Evolutionary conservation across 2,888 invertebrate genomes (phyloP).

Genomic region (Atethmia centrago): DNA sequence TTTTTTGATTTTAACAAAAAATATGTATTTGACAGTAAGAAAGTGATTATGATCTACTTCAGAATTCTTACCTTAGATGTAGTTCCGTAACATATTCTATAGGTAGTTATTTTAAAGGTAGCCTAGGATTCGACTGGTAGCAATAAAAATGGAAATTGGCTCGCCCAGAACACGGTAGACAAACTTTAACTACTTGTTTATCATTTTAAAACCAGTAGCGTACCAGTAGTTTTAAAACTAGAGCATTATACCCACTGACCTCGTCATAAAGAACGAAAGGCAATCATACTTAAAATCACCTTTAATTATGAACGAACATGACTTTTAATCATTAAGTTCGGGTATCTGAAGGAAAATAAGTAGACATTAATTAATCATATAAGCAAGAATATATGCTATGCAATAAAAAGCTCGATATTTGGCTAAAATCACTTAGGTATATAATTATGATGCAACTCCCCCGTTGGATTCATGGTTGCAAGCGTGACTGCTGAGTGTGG

Average conservation of each 20-base stretch:
- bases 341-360: background rate
- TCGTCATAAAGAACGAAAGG: slow-evolving; percentile 1
- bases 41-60: too few relatives aligned
- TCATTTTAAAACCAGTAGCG: background rate
- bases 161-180: background rate
- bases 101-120: slow-evolving; percentile 14
- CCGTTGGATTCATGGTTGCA: too few relatives aligned
- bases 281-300: slow-evolving; percentile 1
- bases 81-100: background rate
- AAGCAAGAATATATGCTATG: background rate
- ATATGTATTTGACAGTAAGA: background rate
- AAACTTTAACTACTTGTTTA: slow-evolving; percentile 16
- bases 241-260: background rate
- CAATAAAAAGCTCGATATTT: background rate
- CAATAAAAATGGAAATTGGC: slow-evolving; percentile 39
- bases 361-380: background rate
- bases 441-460: too few relatives aligned
- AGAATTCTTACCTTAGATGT: background rate
- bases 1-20: too few relatives aligned
- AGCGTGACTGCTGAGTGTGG: background rate
- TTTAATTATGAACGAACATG: slow-evolving; percentile 6
- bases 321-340: background rate
- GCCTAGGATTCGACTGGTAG: background rate
- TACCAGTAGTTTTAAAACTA: background rate
- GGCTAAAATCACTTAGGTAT: background rate